phyloP scores from a whole-genome alignment of 92 coral and sea anemone genomes.

The Parazoanthus atlanticus region DNA sequence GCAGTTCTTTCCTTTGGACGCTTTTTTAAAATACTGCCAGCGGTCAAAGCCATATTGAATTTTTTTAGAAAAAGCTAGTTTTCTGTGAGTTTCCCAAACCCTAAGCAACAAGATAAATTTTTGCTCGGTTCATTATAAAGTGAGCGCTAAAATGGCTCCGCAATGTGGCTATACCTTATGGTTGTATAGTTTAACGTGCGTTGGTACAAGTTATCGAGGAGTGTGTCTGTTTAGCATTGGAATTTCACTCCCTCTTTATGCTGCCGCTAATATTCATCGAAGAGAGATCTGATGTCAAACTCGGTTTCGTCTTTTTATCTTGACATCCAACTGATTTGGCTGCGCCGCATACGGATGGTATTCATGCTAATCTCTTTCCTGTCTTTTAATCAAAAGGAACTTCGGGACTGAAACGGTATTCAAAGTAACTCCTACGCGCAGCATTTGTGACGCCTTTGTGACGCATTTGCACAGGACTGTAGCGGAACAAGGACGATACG shows the following conservation, averaged over 20 bases:
- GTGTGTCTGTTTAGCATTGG: too few species aligned
- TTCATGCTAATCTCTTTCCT: conserved; percentile 1
- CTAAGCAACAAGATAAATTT: too few species aligned
- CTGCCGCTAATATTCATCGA: not conserved
- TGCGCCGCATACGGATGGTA: not conserved
- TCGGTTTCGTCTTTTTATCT: not conserved
- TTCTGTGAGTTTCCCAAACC: too few species aligned
- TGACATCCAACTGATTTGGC: not conserved
- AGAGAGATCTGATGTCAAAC: not conserved
- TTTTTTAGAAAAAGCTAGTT: too few species aligned
- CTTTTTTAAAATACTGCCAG: not conserved
- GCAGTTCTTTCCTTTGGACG: not conserved
- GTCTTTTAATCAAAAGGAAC: not conserved
- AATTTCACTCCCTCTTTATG: not conserved
- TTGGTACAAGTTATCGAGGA: too few species aligned
- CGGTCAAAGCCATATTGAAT: not conserved
- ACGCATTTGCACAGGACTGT: not conserved
- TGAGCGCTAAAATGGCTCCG: too few species aligned
- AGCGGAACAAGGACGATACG: not conserved
- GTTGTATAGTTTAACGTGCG: too few species aligned
- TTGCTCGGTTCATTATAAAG: too few species aligned
- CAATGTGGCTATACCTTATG: too few species aligned
- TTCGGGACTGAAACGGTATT: not conserved
- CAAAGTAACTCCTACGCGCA: not conserved
- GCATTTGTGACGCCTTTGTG: conserved; percentile 20